Percentiles rank a stretch among this genome's conserved stretches.
These are phyloP conservation scores for Serilophus lunatus DNA, from an alignment of 2,113 vertebrate species.

Conservation along the genomic window DNA sequence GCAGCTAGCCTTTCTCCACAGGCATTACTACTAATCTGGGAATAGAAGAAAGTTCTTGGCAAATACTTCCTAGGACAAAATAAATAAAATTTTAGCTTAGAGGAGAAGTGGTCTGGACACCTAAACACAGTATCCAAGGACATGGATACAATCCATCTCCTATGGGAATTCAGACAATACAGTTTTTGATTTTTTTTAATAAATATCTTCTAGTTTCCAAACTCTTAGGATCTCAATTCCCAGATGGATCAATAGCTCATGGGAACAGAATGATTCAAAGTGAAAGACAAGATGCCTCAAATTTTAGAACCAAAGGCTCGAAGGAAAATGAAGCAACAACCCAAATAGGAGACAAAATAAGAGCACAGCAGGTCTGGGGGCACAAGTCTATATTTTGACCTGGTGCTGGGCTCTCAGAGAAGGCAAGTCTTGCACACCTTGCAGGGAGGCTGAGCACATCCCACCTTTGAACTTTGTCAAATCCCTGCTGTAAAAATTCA, in stretches of 20 bases:
- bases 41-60: not conserved
- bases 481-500: not conserved
- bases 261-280: not conserved
- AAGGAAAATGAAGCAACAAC: not conserved
- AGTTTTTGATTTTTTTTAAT: not conserved
- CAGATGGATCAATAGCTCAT: not conserved
- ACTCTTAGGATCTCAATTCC: not conserved
- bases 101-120: not conserved
- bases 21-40: not conserved
- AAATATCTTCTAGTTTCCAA: not conserved
- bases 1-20: not conserved
- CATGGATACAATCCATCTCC: not conserved
- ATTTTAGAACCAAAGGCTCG: not conserved
- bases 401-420: not conserved
- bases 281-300: not conserved
- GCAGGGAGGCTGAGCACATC: not conserved
- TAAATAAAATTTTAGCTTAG: not conserved
- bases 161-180: not conserved
- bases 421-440: not conserved
- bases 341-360: not conserved
- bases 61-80: not conserved
- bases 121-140: not conserved
- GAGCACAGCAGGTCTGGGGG: not conserved
- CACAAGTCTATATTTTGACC: not conserved
- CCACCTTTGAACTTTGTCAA: not conserved